Evolutionary conservation across 2,797 vertebrate species (phyloP).

Genomic region (Morelia viridis): DNA sequence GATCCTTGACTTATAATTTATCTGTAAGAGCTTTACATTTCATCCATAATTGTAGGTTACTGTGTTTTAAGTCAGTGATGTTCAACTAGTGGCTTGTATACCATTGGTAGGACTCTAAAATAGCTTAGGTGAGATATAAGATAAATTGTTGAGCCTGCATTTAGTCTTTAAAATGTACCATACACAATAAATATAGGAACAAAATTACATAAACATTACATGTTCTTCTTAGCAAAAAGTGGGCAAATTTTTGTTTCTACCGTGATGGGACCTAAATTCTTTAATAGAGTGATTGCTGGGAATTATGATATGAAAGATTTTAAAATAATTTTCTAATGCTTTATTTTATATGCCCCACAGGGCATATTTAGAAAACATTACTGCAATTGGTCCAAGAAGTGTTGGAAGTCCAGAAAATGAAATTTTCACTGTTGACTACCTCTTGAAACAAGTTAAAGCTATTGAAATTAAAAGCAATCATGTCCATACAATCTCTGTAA

Average conservation of each 20-base stretch:
- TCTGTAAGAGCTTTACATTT: neutral
- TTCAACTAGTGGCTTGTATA: neutral
- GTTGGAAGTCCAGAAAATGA: conserved; percentile 94
- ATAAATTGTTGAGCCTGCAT: neutral
- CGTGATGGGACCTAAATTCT: neutral
- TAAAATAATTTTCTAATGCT: conserved; percentile 8
- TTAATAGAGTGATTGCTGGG: neutral
- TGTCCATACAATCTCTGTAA: conserved; percentile 81
- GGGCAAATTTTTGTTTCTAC: neutral
- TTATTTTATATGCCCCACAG: conserved; percentile 70
- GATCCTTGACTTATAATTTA: rapidly evolving
- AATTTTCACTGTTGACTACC: conserved; percentile 86
- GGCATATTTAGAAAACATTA: conserved; percentile 88
- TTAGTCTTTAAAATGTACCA: neutral
- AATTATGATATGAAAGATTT: neutral
- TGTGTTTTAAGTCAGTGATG: neutral
- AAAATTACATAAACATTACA: neutral
- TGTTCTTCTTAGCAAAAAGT: neutral
- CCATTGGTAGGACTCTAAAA: neutral
- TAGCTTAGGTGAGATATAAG: neutral
- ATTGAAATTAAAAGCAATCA: conserved; percentile 77
- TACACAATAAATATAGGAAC: neutral
- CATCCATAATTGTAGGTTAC: neutral
- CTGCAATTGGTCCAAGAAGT: conserved; percentile 87
- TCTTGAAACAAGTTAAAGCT: conserved; percentile 85